Evolutionary conservation across 2,888 invertebrate species (phyloP).

Genomic region (Mimas tiliae): DNA sequence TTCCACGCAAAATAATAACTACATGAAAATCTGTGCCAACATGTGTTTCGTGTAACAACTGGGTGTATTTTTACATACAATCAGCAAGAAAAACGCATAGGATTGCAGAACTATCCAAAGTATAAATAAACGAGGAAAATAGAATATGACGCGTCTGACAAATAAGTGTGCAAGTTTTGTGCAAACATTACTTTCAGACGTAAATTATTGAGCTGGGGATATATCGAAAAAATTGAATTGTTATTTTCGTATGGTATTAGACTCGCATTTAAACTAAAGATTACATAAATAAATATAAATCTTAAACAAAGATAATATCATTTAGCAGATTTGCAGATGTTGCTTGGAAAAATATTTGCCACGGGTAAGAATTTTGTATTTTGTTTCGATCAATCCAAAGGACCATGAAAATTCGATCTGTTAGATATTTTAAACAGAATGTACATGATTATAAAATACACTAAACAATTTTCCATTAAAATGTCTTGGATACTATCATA

Average conservation of each 20-base stretch:
- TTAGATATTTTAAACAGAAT: neutral
- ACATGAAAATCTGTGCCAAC: slow-evolving; percentile 10
- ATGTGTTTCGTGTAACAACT: slow-evolving; percentile 18
- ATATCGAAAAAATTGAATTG: neutral
- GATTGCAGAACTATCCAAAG: neutral
- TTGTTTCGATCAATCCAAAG: too few species aligned
- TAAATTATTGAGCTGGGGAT: neutral
- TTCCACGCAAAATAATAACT: neutral
- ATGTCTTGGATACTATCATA: neutral
- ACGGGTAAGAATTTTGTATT: too few species aligned
- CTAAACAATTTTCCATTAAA: neutral
- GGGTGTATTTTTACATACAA: slow-evolving; percentile 11
- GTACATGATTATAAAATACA: neutral
- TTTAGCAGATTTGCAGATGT: too few species aligned
- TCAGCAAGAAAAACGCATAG: slow-evolving; percentile 20
- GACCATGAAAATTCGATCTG: too few species aligned
- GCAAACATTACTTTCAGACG: neutral
- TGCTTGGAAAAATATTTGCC: too few species aligned
- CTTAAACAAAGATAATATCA: too few species aligned
- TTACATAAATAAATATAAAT: too few species aligned
- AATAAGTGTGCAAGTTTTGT: neutral
- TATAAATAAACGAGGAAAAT: slow-evolving; percentile 15
- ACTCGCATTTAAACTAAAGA: too few species aligned
- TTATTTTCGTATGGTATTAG: too few species aligned
- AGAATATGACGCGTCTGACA: neutral